Percentiles rank a stretch among this genome's conserved stretches.
phyloP scores from a whole-genome alignment of 2,113 vertebrate species.

The Gnathonemus longibarbis region DNA sequence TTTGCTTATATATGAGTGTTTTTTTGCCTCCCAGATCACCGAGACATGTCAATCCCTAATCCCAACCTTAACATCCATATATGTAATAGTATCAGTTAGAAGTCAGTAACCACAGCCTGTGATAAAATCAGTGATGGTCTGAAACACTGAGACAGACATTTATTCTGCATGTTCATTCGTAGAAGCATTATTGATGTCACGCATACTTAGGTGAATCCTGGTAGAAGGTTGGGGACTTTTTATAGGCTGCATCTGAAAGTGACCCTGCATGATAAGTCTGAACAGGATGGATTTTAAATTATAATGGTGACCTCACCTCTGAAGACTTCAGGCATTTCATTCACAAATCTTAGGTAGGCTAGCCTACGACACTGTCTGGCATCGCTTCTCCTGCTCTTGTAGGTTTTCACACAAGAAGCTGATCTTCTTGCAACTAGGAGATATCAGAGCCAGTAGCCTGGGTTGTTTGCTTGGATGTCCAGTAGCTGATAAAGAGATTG shows the following conservation, averaged over 20 bases:
- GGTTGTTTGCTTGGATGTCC: neutral
- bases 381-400: neutral
- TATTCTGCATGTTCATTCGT: neutral
- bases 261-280: neutral
- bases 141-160: neutral
- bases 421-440: neutral
- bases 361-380: neutral
- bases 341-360: neutral
- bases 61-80: neutral
- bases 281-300: neutral
- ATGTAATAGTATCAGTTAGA: neutral
- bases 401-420: neutral
- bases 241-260: neutral
- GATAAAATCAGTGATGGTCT: neutral
- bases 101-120: neutral
- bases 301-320: neutral
- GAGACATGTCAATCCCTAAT: neutral
- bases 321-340: neutral
- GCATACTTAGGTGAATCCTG: neutral
- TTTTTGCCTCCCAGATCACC: neutral
- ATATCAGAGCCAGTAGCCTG: neutral
- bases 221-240: neutral
- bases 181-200: too few relatives aligned
- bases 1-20: too few relatives aligned
- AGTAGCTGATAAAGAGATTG: neutral